Base-by-base conservation (phyloP, 1,140 invertebrate species). In the Arion vulgaris region DNA sequence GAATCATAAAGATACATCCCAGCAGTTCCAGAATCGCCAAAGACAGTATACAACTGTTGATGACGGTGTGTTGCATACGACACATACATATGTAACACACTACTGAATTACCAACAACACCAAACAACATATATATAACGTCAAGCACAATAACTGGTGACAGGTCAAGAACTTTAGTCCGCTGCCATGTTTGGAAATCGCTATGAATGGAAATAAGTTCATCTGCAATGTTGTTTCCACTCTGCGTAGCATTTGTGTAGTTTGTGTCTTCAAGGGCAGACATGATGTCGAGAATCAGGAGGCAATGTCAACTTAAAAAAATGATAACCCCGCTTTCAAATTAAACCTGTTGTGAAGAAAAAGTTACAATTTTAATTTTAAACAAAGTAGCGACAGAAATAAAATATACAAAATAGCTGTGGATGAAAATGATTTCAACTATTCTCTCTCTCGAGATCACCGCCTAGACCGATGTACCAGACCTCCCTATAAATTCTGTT, bases 21-120 rank as follows among this genome's bases (percentile, higher is more conserved):
- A 84, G 45, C 9, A 87, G 53, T 57, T 88, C 87, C 45, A 87
- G 32, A 5, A 81, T 62, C 0, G 87, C 87, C 13, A 88, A 45
- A 49, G 84, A 79, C 19, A 88, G 72, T 19, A 88, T 81, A 57
- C 86, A 86, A 71, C 81, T 86, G 51, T 82, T 85, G 62, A 83
- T 72, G 38, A 85, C 85, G 23, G 81, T 83, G 23, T 78, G 49
- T 5, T 53, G 81, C 39, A 85, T 45, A 19, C 79, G 77, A 28
- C 53, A 81, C 32, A 68, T 68, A 57, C 84, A 86, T 0, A 88
- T 72, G 76, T 83, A 87, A 41, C 86, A 85, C 4, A 87, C 86
- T n/a, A 86, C 76, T 13, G 62, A 74, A 73, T 87, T 88, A 17
- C 87, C 87, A 57, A 85, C 53, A 17, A 88, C 72, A 17, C 87